A percentile compares a stretch with the other conserved stretches of the same genome.
These are phyloP conservation scores for Lycia hirtaria DNA, from an alignment of 2,888 invertebrate genomes.

Conservation along the genomic window DNA sequence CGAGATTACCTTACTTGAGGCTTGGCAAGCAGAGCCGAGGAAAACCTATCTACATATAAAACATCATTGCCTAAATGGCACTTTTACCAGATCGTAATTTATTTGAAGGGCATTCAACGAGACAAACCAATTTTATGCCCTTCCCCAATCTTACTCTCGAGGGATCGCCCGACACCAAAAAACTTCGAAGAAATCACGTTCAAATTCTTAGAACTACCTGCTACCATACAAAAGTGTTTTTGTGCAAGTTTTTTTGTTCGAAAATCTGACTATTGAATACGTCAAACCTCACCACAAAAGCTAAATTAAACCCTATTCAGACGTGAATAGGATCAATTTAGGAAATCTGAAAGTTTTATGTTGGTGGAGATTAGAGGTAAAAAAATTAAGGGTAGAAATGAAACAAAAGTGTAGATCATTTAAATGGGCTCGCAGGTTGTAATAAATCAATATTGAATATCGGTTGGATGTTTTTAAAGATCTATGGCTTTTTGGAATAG, in stretches of 20 bases:
- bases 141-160: constrained; percentile 33
- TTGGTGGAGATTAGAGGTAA: background rate
- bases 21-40: no score
- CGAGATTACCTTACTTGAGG: no score
- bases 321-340: background rate
- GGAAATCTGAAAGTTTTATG: background rate
- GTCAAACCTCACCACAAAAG: constrained; percentile 1
- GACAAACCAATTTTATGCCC: constrained; percentile 45
- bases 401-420: constrained; percentile 58
- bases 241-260: constrained; percentile 32
- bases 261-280: constrained; percentile 15
- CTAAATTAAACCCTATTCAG: background rate
- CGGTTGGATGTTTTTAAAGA: constrained; percentile 44
- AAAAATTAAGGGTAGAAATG: constrained; percentile 42
- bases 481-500: constrained; percentile 29
- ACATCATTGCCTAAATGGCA: constrained; percentile 16
- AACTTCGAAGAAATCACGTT: constrained; percentile 62
- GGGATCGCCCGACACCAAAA: constrained; percentile 51
- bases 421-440: constrained; percentile 45
- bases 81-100: constrained; percentile 36
- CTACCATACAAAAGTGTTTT: constrained; percentile 55
- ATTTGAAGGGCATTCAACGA: constrained; percentile 37
- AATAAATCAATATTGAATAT: constrained; percentile 63
- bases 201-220: constrained; percentile 68
- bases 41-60: no score